Base-by-base conservation (phyloP, 2,888 invertebrate species). In the Neoitamus cyanurus region DNA sequence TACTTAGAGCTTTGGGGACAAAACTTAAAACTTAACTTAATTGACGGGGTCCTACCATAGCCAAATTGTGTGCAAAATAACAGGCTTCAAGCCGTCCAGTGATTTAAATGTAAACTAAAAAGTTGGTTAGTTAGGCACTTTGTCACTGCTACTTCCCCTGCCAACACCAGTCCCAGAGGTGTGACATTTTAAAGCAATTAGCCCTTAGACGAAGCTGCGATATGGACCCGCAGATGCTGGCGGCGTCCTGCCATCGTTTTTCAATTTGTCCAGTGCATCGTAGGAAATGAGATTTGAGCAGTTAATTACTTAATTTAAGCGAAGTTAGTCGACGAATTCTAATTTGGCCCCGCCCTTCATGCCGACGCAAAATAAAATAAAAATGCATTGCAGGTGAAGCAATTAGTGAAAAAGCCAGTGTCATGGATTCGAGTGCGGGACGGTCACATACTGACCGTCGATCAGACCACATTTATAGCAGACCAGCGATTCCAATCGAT, bases 401-500 rank as follows among this genome's bases (percentile, higher is more conserved):
- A 96, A 92, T 93, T 96, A 88, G 96, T 96, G 90, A 96, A 96
- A 82, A 97, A 97, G 93, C 97, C 97, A 84, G 97, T 97, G 86
- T 97, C 97, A 85, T 97, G 97, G 97, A 96, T 97, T 89, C 94
- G 97, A 88, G 94, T 95, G 87, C 94, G 95, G 88, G 97, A 97
- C 92, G 96, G 96, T 85, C 97, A 97, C 92, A 97, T 97, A 89
- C 94, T 97, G 88, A 96, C 97, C 85, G 97, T 97, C 88, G 97
- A 97, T 86, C 91, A 91, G 86, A 89, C 92, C 90, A 96, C 97
- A 86, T 97, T 97, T 92, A 97, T 97, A 89, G 97, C 96, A 31
- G 97, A 97, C 92, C 97, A 97, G 91, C 94, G 97, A 89, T 97
- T 97, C 92, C 96, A 97, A 91, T 95, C 97, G 83, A 96, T 96